A percentile compares a stretch with the other conserved stretches of the same genome.
Evolutionary conservation across 2,888 invertebrate species (phyloP).

Genomic region (Clostera curtula): DNA sequence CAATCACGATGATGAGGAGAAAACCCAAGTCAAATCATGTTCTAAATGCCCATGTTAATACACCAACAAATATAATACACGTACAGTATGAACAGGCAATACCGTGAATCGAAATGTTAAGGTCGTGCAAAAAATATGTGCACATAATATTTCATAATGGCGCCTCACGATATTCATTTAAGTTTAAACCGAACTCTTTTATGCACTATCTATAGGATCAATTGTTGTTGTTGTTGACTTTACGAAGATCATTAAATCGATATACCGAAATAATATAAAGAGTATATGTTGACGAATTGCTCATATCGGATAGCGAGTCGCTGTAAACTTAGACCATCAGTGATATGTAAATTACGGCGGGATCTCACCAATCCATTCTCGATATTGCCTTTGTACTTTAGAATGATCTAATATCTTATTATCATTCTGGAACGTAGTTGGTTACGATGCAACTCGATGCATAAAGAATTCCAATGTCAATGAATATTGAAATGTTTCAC

Average conservation of each 20-base stretch:
- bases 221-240: no score
- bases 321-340: no score
- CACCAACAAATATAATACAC: slow-evolving; percentile 14
- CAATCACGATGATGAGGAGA: slow-evolving; percentile 8
- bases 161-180: slow-evolving; percentile 6
- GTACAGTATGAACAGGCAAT: slow-evolving; percentile 10
- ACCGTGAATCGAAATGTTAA: slow-evolving; percentile 38
- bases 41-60: slow-evolving; percentile 6
- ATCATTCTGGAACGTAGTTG: slow-evolving; percentile 12
- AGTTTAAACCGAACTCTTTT: background rate
- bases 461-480: slow-evolving; percentile 17
- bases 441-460: slow-evolving; percentile 14
- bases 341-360: no score
- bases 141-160: slow-evolving; percentile 10
- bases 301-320: no score
- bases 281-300: no score
- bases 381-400: slow-evolving; percentile 6
- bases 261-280: no score
- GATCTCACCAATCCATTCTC: slow-evolving; percentile 1
- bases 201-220: background rate
- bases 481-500: slow-evolving; percentile 1
- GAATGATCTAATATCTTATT: slow-evolving; percentile 17
- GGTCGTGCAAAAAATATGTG: slow-evolving; percentile 43
- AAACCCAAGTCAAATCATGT: slow-evolving; percentile 4
- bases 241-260: no score